Evolutionary conservation across 2,888 invertebrate species (phyloP).

Genomic region (Drepanosiphum platanoidis): DNA sequence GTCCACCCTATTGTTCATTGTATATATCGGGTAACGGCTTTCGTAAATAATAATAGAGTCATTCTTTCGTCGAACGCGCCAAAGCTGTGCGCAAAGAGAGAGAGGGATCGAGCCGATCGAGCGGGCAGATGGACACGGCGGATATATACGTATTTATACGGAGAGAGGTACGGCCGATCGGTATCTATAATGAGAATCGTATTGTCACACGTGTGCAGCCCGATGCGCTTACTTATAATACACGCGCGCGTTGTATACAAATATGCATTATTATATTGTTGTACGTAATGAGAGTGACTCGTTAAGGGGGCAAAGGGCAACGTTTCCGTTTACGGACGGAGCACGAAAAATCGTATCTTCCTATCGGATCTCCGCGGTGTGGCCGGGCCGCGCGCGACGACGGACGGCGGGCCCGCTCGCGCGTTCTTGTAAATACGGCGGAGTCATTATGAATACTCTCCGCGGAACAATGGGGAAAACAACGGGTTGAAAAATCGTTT

Average conservation of each 20-base stretch:
- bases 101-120: not conserved
- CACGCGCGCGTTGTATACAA: not conserved
- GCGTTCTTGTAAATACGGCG: not conserved
- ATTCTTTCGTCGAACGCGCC: not conserved
- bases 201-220: slow-evolving; percentile 6
- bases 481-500: slow-evolving; percentile 53
- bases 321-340: slow-evolving; percentile 57
- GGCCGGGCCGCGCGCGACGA: not conserved
- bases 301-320: slow-evolving; percentile 52
- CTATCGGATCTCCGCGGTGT: slow-evolving; percentile 38
- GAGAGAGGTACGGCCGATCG: not conserved
- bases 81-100: not conserved
- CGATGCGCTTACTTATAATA: not conserved
- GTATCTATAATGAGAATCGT: slow-evolving; percentile 48
- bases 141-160: no score
- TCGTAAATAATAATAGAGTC: slow-evolving; percentile 29
- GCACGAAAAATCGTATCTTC: slow-evolving; percentile 57
- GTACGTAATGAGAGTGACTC: slow-evolving; percentile 56
- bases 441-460: slow-evolving; percentile 57
- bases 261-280: slow-evolving; percentile 20
- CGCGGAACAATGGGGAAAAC: slow-evolving; percentile 52
- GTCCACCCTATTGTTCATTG: not conserved
- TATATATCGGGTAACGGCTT: not conserved
- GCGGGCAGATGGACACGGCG: not conserved
- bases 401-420: not conserved